phyloP scores from a whole-genome alignment of 2,888 invertebrate species.

The Cephalotes varians region DNA sequence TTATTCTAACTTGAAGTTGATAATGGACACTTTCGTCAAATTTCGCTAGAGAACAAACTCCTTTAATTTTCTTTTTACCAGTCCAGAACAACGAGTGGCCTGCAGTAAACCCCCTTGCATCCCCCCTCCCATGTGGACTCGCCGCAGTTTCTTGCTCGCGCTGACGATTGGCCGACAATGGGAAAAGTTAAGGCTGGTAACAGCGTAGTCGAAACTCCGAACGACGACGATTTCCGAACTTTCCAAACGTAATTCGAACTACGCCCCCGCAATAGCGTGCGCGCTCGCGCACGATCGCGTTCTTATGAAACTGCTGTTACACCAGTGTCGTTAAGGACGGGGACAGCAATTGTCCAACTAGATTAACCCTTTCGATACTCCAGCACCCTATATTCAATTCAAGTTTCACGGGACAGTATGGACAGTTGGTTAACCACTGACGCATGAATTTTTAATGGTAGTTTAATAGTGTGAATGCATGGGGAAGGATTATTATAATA shows the following conservation, averaged over 20 bases:
- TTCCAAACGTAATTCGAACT: conserved; percentile 56
- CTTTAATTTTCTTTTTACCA: conserved; percentile 37
- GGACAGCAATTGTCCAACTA: conserved; percentile 35
- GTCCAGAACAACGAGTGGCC: conserved; percentile 23
- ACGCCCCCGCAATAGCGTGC: conserved; percentile 41
- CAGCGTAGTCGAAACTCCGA: conserved; percentile 53
- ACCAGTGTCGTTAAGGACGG: conserved; percentile 31
- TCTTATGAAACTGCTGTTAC: conserved; percentile 50
- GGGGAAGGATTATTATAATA: neutral
- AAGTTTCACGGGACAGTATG: neutral
- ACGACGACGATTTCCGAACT: conserved; percentile 60
- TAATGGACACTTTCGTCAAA: conserved; percentile 17
- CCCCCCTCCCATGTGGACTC: neutral
- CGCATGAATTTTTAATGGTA: neutral
- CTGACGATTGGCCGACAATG: conserved; percentile 61
- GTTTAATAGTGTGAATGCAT: neutral
- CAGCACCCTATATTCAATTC: conserved; percentile 12
- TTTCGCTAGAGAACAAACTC: conserved; percentile 8
- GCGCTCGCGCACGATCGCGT: conserved; percentile 28
- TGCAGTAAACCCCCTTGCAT: conserved; percentile 5
- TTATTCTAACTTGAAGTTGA: neutral
- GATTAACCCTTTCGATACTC: conserved; percentile 35
- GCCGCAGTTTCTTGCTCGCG: conserved; percentile 43
- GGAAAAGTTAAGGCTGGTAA: conserved; percentile 60
- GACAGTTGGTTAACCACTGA: neutral